These are phyloP conservation scores for Belgica antarctica DNA, from an alignment of 2,888 invertebrate species.

Conservation along the genomic window DNA sequence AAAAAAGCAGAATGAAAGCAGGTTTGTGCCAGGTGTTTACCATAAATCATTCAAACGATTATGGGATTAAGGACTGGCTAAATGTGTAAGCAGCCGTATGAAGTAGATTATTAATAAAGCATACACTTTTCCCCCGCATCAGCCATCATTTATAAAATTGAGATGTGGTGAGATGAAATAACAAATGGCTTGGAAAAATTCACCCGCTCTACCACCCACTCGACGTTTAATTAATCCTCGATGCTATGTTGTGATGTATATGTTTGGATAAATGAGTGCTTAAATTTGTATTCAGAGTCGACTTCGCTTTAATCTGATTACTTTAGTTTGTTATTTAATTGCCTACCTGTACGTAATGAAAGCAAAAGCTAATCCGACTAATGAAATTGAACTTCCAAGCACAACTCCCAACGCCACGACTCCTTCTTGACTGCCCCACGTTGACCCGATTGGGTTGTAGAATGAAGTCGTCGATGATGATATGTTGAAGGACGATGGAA, in stretches of 20 bases:
- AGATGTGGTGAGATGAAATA: background rate
- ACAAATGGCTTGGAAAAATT: background rate
- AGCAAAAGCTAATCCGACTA: conserved; percentile 67
- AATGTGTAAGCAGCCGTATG: background rate
- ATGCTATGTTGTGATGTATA: no score
- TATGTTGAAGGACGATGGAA: conserved; percentile 47
- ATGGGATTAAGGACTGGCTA: background rate
- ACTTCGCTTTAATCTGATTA: no score
- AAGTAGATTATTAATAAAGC: background rate
- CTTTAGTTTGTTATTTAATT: conserved; percentile 5
- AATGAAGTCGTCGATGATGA: conserved; percentile 45
- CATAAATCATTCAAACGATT: conserved; percentile 6
- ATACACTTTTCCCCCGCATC: background rate
- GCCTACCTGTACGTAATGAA: conserved; percentile 69
- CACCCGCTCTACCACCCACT: background rate
- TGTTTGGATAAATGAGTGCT: background rate
- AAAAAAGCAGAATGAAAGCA: background rate
- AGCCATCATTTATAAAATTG: conserved; percentile 7
- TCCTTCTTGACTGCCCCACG: conserved; percentile 58
- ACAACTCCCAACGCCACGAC: conserved; percentile 65
- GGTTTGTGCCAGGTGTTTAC: conserved; percentile 5
- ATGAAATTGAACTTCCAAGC: conserved; percentile 64
- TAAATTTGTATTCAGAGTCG: background rate
- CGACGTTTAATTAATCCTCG: background rate
- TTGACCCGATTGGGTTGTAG: conserved; percentile 46